phyloP scores from a whole-genome alignment of 1,140 invertebrate genomes.

The Papilio xuthus region DNA sequence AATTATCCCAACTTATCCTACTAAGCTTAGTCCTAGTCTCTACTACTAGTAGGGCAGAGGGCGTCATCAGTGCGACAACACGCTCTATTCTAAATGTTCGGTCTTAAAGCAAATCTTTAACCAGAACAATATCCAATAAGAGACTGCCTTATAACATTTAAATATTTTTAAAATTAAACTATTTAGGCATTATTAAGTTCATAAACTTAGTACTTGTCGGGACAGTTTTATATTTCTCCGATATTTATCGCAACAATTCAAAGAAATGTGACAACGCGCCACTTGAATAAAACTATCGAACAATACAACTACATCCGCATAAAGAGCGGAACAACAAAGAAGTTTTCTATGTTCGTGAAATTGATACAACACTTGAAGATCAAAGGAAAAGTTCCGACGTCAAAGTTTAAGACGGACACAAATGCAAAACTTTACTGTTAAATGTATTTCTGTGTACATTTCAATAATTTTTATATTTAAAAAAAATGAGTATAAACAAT shows the following conservation, averaged over 20 bases:
- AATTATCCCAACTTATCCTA: too few relatives aligned
- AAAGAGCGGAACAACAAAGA: conserved; percentile 31
- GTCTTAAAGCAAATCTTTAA: too few relatives aligned
- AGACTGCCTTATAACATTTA: too few relatives aligned
- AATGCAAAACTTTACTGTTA: conserved; percentile 11
- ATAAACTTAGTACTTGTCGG: not conserved
- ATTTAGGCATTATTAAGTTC: too few relatives aligned
- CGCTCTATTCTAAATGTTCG: too few relatives aligned
- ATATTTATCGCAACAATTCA: not conserved
- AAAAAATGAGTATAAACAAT: not conserved
- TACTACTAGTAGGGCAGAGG: too few relatives aligned
- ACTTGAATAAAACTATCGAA: conserved; percentile 6
- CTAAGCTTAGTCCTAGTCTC: too few relatives aligned
- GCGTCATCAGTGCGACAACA: too few relatives aligned
- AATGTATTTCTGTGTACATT: not conserved
- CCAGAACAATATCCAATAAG: too few relatives aligned
- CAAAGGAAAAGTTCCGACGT: conserved; percentile 20
- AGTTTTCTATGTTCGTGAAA: conserved; percentile 39
- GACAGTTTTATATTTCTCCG: not conserved
- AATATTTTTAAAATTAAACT: too few relatives aligned
- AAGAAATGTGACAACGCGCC: not conserved
- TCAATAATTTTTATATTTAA: not conserved
- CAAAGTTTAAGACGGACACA: conserved; percentile 6
- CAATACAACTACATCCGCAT: conserved; percentile 8
- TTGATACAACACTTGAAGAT: conserved; percentile 23